Evolutionary conservation across 2,797 vertebrate genomes (phyloP).

Genomic region (Hirundo rustica): DNA sequence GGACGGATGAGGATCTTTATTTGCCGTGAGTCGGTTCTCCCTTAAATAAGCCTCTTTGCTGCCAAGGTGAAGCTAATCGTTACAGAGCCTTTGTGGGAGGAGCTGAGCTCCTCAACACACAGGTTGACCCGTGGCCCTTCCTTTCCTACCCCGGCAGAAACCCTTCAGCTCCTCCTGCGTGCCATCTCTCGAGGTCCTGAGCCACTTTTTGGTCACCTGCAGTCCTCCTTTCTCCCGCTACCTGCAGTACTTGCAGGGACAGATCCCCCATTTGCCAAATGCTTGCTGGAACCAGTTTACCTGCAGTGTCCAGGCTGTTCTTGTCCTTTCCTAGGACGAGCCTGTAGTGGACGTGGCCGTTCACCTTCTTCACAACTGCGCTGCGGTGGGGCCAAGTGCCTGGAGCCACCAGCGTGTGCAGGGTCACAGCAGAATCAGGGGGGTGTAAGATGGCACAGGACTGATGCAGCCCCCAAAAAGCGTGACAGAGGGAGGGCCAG

Average conservation of each 20-base stretch:
- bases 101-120: neutral
- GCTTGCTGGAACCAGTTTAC: neutral
- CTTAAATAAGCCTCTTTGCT: neutral
- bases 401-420: neutral
- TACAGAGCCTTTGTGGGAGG: neutral
- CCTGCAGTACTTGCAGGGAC: neutral
- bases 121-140: neutral
- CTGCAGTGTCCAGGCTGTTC: neutral
- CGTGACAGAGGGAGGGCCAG: neutral
- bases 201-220: neutral
- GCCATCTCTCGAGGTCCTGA: neutral
- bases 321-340: neutral
- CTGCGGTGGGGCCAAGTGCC: neutral
- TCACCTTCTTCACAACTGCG: neutral
- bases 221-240: neutral
- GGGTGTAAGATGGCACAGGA: neutral
- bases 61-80: neutral
- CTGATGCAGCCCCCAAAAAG: neutral
- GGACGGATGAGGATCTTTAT: neutral
- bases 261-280: neutral
- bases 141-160: neutral
- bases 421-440: neutral
- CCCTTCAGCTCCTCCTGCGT: neutral
- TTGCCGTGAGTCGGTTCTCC: neutral
- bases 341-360: neutral